Evolutionary conservation across 2,113 vertebrate species (phyloP).

Genomic region (Empidonax traillii): DNA sequence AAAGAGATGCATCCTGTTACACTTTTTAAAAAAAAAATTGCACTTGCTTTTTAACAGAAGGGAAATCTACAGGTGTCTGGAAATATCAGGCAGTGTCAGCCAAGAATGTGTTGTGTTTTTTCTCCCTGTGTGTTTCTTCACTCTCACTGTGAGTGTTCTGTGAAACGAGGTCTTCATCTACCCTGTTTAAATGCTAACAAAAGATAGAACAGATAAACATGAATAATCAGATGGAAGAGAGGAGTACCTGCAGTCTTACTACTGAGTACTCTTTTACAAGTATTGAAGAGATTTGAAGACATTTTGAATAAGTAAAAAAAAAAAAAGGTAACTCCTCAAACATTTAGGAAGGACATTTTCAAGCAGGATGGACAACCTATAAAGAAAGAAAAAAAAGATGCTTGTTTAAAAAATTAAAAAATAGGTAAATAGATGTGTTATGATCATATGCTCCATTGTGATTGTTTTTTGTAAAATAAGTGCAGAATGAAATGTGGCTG

Average conservation of each 20-base stretch:
- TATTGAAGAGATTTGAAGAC: neutral
- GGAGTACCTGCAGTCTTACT: neutral
- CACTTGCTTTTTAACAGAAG: neutral
- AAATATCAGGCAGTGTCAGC: neutral
- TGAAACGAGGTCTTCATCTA: neutral
- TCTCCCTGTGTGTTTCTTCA: neutral
- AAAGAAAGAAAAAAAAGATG: accelerated
- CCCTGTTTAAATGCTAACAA: neutral
- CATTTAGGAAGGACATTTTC: neutral
- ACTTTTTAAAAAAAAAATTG: neutral
- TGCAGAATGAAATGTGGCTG: neutral
- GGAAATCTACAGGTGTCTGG: neutral
- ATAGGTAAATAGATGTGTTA: neutral
- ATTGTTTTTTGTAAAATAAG: neutral
- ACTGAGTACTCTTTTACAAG: neutral
- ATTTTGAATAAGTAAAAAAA: neutral
- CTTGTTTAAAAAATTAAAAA: neutral
- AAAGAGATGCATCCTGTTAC: neutral
- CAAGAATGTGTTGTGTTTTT: neutral
- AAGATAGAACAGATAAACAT: neutral
- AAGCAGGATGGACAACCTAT: neutral
- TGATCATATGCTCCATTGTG: accelerated
- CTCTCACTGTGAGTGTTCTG: neutral
- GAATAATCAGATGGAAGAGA: neutral
- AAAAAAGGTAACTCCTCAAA: no score